These are phyloP conservation scores for Synodontis membranacea DNA, from an alignment of 2,113 vertebrate genomes.

Conservation along the genomic window DNA sequence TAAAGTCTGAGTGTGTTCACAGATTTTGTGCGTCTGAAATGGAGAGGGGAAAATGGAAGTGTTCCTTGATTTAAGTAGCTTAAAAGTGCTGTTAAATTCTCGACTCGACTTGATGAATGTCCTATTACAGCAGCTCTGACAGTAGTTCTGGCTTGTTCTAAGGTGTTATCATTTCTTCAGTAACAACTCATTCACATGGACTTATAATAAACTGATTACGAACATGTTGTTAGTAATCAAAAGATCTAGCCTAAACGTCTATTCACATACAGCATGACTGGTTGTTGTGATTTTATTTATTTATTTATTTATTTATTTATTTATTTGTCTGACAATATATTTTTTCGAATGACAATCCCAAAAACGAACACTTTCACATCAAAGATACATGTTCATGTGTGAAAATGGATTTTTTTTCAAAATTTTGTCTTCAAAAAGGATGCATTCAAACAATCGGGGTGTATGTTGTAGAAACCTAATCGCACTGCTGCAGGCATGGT, in stretches of 20 bases:
- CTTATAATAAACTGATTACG: neutral
- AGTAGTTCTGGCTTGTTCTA: neutral
- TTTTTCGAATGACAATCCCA: no score
- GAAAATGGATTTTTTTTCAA: no score
- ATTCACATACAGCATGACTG: neutral
- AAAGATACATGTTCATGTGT: no score
- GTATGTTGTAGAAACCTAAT: no score
- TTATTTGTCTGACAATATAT: no score
- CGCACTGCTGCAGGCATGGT: no score
- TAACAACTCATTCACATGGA: neutral
- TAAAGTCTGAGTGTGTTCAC: neutral
- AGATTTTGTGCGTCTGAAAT: neutral
- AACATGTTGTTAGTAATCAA: neutral
- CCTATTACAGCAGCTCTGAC: neutral
- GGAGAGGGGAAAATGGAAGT: neutral
- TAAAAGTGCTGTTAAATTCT: neutral
- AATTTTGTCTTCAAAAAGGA: no score
- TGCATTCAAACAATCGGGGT: no score
- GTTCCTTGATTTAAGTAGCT: neutral
- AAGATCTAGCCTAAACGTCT: no score
- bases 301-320: no score
- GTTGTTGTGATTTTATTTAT: no score
- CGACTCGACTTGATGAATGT: neutral
- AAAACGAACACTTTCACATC: no score
- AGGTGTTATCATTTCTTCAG: neutral